Evolutionary conservation across 2,797 vertebrate species (phyloP).

Genomic region (Borostomias antarcticus): DNA sequence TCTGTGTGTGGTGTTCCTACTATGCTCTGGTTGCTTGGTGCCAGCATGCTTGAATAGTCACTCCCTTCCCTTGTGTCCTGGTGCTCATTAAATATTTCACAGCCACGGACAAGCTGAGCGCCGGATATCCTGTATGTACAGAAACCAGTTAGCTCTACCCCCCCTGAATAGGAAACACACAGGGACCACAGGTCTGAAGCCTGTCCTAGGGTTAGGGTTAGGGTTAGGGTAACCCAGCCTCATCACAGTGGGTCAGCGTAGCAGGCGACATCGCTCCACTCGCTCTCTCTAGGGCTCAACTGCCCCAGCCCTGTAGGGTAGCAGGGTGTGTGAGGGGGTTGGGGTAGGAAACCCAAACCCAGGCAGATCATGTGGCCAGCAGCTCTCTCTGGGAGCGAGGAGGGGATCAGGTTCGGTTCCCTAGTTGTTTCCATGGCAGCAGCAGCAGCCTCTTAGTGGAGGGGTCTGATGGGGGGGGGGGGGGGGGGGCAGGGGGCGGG

Average conservation of each 20-base stretch:
- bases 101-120: constrained; percentile 27
- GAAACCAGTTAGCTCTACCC: neutral
- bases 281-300: constrained; percentile 6
- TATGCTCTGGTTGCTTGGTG: neutral
- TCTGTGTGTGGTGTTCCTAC: neutral
- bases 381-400: constrained; percentile 38
- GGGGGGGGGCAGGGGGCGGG: too few species aligned
- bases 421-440: constrained; percentile 44
- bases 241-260: constrained; percentile 5
- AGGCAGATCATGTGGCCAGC: constrained; percentile 57
- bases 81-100: constrained; percentile 59
- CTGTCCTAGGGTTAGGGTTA: too few species aligned
- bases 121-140: constrained; percentile 11
- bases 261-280: neutral
- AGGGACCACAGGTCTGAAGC: neutral
- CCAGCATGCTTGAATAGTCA: neutral
- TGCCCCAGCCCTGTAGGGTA: constrained; percentile 25
- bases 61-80: constrained; percentile 11
- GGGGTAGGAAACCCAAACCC: constrained; percentile 60
- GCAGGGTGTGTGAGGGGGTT: constrained; percentile 17
- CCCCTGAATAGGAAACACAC: neutral
- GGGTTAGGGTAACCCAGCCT: neutral
- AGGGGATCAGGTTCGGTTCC: constrained; percentile 62
- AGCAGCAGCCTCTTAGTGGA: constrained; percentile 8
- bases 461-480: constrained; percentile 13